Evolutionary conservation across 2,797 vertebrate genomes (phyloP), one percentile per base, ranked within the genome.

Genomic region (Avahi laniger): DNA sequence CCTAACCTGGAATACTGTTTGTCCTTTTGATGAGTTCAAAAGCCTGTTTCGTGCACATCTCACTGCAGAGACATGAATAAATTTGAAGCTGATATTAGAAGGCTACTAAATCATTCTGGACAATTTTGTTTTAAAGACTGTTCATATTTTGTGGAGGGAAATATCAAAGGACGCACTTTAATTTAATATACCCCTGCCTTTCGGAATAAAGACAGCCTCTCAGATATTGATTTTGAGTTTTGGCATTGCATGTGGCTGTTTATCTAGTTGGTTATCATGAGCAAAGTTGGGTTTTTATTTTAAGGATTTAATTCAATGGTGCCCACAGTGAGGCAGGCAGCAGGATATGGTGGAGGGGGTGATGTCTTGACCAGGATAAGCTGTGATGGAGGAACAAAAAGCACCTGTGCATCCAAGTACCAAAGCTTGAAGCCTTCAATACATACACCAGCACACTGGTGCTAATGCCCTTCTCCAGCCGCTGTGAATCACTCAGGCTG

Each of bases 161-260:
- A 90, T 87, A 93, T 88, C 86, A 97, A 93, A 97, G 61, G 84
- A 93, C n/a, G 41, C 0, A 13, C 38, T 94, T 94, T 95, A 72
- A 76, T 95, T 88, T 69, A 94, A 92, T 79, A 73, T 65, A 28
- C 52, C 20, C 63, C 43, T 50, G 67, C 50, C 83, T 89, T 95
- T 88, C 81, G 13, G 50, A 93, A 48, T 38, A 92, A 22, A 95
- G 54, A 93, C 28, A 26, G 79, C 22, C 69, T 94, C 93, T 76
- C 14, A 1, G 75, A 88, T 88, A 72, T 20, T 81, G 81, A 93
- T 73, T 93, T 41, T 63, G 91, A 96, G 59, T 82, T 61, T 82
- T 28, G 10, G 67, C 67, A 7, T 90, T 2, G 41, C 3, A 3
- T 4, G 30, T 70, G 59, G 38, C 79, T 89, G 2, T 75, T 91